Base-by-base conservation (phyloP, 2,888 invertebrate species). In the Nasonia oneida region DNA sequence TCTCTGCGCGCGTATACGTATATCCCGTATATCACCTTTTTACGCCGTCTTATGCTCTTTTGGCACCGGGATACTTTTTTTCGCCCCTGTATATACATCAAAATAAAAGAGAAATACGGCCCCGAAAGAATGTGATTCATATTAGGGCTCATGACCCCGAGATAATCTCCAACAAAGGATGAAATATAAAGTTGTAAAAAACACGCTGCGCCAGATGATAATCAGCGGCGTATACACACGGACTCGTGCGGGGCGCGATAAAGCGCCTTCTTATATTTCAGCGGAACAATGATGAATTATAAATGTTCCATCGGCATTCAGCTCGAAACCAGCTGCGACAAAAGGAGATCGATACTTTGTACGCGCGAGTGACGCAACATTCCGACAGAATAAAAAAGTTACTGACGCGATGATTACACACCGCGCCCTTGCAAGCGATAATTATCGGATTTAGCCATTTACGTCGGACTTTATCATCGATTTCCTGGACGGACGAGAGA, bases 11-110 rank as follows among this genome's bases (percentile, higher is more conserved):
- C 8, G 12, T 53, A 64, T 70, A 80, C 75, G n/a, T 64, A 37
- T 67, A 80, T 70, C 84, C 47, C 84, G 84, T 85, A 85, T 81
- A 85, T 85, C 85, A 85, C 81, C 70, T 85, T 85, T 84, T 84
- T 81, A 70, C 73, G 67, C 23, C 23, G n/a, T 23, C 37, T 74
- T 53, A 53, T 53, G 53, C 84, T 64, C 37, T 71, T 67, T 37
- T 61, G 57, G 57, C 80, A 12, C 47, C 39, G 50, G 3, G 23
- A 23, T 8, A 42, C 42, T 73, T 81, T n/a, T 18, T 42, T 61
- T 77, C 15, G 18, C 37, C 47, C 18, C 78, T 81, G 29, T 29
- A 29, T 29, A 42, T 85, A 81, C 73, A 82, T 85, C 81, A 85
- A 85, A 85, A 85, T 85, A 78, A 85, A 81, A 81, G 85, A 78